These are phyloP conservation scores for Dicrurus megarhynchus DNA, from an alignment of 2,113 vertebrate species.

Conservation along the genomic window DNA sequence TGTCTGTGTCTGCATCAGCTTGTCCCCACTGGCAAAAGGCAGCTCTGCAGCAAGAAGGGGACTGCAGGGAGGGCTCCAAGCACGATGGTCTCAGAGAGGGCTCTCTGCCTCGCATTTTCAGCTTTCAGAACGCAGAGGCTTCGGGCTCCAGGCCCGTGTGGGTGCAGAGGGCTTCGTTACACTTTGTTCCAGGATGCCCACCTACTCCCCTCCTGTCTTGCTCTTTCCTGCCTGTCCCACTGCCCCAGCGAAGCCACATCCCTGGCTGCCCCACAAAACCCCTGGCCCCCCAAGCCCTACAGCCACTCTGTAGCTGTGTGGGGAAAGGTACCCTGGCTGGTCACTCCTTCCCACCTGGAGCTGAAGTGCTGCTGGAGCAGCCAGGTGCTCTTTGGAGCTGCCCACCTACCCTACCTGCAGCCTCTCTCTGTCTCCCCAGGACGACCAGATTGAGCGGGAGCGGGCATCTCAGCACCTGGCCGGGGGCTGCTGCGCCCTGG, in stretches of 20 bases:
- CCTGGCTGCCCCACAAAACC: neutral
- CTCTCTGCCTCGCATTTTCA: rapidly evolving
- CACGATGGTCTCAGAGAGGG: neutral
- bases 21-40: neutral
- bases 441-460: constrained; percentile 89
- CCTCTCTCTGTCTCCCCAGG: constrained; percentile 70
- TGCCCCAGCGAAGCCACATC: neutral
- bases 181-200: neutral
- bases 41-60: neutral
- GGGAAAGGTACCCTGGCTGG: neutral
- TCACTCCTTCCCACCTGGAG: neutral
- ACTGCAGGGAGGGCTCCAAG: neutral
- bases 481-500: constrained; percentile 93
- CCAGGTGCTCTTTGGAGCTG: neutral
- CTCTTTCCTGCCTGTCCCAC: neutral
- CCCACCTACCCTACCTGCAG: neutral
- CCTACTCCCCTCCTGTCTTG: neutral
- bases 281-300: neutral
- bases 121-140: neutral
- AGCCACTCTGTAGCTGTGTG: rapidly evolving
- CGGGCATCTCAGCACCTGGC: constrained; percentile 79
- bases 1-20: neutral
- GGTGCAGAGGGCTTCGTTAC: neutral
- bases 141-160: neutral
- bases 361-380: neutral